phyloP scores from a whole-genome alignment of 2,888 invertebrate genomes.

The Lamellibrachia columna region DNA sequence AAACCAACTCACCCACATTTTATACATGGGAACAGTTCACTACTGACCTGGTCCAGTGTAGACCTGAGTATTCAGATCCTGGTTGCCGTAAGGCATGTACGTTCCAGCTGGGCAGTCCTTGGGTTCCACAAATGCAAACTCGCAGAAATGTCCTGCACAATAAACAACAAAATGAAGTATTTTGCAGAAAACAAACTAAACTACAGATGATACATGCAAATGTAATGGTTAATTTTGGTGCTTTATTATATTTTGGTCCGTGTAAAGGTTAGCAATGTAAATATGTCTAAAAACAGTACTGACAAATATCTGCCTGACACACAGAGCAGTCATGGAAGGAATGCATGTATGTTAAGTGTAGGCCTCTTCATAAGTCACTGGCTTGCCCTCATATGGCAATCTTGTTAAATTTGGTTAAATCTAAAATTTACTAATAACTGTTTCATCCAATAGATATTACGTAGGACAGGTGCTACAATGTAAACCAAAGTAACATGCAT shows the following conservation, averaged over 20 bases:
- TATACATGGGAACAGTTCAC: not conserved
- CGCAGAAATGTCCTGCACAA: conserved; percentile 59
- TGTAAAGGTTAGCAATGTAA: not conserved
- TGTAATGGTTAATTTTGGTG: not conserved
- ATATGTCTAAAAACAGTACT: not conserved
- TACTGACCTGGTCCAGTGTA: conserved; percentile 46
- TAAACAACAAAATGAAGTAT: conserved; percentile 16
- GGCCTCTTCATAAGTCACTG: too few species aligned
- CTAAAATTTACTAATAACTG: too few species aligned
- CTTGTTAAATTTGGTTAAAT: too few species aligned
- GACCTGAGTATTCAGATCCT: conserved; percentile 31
- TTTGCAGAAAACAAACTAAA: not conserved
- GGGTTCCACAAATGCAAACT: conserved; percentile 52
- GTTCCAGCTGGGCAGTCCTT: conserved; percentile 54
- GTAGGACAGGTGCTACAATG: too few species aligned
- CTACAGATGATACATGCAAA: not conserved
- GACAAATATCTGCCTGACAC: too few species aligned
- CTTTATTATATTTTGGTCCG: not conserved
- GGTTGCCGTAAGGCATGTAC: conserved; percentile 62
- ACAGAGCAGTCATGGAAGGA: too few species aligned
- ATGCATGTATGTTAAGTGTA: too few species aligned
- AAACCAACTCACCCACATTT: not conserved
- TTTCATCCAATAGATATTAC: too few species aligned
- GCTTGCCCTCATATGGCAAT: too few species aligned
- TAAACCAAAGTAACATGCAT: too few species aligned